Percentiles rank a stretch among this genome's conserved stretches.
Conservation (phyloP, 2,113 vertebrate species). For the Leucopsar rothschildi region DNA sequence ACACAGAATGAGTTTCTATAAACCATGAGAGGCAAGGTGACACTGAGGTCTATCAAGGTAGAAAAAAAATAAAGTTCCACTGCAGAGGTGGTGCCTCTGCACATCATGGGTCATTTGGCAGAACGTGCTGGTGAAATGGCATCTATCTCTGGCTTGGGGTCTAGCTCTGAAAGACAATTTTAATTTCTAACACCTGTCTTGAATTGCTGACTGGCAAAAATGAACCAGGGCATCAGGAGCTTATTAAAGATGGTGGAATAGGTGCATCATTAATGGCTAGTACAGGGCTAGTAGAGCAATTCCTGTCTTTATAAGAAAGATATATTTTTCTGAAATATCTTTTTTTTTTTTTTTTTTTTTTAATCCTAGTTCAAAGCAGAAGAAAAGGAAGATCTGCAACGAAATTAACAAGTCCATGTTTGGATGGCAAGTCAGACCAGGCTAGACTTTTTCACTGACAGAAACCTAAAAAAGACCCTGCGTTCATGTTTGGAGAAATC, state of each 20-base stretch:
- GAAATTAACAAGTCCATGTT: not conserved
- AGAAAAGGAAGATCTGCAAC: not conserved
- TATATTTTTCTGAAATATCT: not conserved
- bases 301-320: not conserved
- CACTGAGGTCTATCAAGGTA: not conserved
- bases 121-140: not conserved
- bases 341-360: too few relatives aligned
- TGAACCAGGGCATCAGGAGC: not conserved
- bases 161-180: not conserved
- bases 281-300: not conserved
- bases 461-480: not conserved
- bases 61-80: not conserved
- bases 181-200: not conserved
- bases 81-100: not conserved
- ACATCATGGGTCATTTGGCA: not conserved
- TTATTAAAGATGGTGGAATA: not conserved
- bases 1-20: not conserved
- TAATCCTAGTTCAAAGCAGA: not conserved
- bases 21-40: not conserved
- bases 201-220: not conserved
- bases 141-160: not conserved
- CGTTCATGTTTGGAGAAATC: slow-evolving; percentile 7
- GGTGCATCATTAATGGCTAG: not conserved
- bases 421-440: not conserved
- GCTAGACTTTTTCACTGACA: not conserved